Conservation (phyloP, 2,888 invertebrate genomes). For the Diabrotica balteata region DNA sequence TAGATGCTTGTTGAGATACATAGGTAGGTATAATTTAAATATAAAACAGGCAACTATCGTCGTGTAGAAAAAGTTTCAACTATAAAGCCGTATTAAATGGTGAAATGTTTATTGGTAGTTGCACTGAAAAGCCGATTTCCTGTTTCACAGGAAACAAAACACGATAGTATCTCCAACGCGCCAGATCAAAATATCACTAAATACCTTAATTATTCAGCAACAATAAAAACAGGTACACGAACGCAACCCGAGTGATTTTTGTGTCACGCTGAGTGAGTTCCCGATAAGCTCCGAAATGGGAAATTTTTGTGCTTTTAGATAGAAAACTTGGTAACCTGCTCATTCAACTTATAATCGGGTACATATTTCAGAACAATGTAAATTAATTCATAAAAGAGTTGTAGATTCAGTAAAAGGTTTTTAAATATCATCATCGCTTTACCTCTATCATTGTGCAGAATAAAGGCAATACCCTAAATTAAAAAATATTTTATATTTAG, state of each 20-base stretch:
- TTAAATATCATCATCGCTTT: too few relatives aligned
- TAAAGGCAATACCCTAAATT: too few relatives aligned
- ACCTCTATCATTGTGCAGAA: too few relatives aligned
- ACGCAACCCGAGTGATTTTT: constrained; percentile 3
- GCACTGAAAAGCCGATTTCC: constrained; percentile 50
- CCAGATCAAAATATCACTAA: constrained; percentile 48
- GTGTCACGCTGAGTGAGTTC: constrained; percentile 1
- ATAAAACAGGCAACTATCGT: constrained; percentile 14
- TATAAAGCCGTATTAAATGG: constrained; percentile 15
- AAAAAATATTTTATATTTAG: too few relatives aligned
- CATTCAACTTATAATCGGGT: too few relatives aligned
- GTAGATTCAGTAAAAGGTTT: too few relatives aligned
- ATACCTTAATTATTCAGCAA: constrained; percentile 38
- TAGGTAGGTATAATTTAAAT: constrained; percentile 17
- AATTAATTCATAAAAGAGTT: too few relatives aligned
- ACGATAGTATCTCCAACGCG: constrained; percentile 48
- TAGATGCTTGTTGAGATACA: constrained; percentile 16
- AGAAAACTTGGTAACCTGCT: background rate
- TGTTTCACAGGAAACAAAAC: constrained; percentile 50
- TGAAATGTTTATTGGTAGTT: constrained; percentile 36
- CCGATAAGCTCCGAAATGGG: constrained; percentile 1
- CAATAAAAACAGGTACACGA: constrained; percentile 26
- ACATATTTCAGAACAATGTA: too few relatives aligned
- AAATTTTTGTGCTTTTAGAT: constrained; percentile 1
- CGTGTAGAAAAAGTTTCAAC: constrained; percentile 7